These are phyloP conservation scores for Dicrostonyx torquatus DNA, from an alignment of 2,797 vertebrate species.

Conservation along the genomic window DNA sequence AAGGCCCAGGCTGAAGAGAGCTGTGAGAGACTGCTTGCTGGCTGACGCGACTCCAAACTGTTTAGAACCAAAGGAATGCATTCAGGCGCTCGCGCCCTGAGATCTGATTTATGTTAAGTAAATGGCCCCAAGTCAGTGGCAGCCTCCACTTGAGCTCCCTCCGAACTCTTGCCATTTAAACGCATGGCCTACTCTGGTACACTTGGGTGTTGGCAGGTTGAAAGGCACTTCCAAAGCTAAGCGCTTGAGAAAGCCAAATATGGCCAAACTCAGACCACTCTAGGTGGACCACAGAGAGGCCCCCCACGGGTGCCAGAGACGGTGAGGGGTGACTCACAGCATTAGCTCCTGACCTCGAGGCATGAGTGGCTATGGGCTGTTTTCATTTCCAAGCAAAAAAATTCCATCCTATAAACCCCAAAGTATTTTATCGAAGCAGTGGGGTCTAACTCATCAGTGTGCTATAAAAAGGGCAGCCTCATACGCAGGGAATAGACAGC, in stretches of 20 bases:
- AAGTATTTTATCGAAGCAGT: conserved; percentile 62
- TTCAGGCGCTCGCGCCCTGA: conserved; percentile 49
- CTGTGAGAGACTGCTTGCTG: conserved; percentile 29
- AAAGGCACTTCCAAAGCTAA: conserved; percentile 69
- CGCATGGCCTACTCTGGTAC: conserved; percentile 14
- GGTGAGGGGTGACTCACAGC: conserved; percentile 62
- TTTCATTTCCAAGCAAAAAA: conserved; percentile 75
- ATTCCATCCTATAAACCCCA: conserved; percentile 70
- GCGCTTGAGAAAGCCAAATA: conserved; percentile 76
- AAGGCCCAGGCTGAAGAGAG: conserved; percentile 28
- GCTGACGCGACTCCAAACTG: conserved; percentile 70
- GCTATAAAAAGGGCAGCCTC: conserved; percentile 1
- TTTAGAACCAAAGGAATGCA: conserved; percentile 75
- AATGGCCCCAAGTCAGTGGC: conserved; percentile 58
- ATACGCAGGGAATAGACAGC: background rate
- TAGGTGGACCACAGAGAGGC: conserved; percentile 65
- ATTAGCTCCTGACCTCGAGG: conserved; percentile 52
- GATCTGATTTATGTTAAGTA: conserved; percentile 76
- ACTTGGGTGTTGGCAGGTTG: conserved; percentile 77
- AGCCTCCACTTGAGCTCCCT: conserved; percentile 55
- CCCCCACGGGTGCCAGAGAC: conserved; percentile 53
- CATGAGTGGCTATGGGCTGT: conserved; percentile 52
- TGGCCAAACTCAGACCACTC: conserved; percentile 67
- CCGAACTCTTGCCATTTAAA: conserved; percentile 60
- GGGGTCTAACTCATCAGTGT: conserved; percentile 64